Conservation (phyloP, 2,888 invertebrate species). For the Rotaria macrura region DNA sequence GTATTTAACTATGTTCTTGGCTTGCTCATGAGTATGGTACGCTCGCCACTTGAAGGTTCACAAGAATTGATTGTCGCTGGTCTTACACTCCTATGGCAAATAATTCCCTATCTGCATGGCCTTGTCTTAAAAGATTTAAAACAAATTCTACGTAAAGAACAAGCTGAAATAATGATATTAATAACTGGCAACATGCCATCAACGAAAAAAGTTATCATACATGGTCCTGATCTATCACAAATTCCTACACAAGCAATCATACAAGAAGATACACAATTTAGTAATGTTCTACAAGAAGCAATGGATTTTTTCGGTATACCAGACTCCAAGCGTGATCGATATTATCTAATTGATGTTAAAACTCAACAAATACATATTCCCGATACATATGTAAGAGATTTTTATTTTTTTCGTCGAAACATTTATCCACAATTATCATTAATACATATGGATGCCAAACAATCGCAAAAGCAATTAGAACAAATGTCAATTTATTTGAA, state of each 20-base stretch:
- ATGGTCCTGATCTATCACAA: constrained; percentile 72
- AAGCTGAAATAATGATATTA: constrained; percentile 72
- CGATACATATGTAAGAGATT: constrained; percentile 84
- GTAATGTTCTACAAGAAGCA: constrained; percentile 79
- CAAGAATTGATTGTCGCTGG: constrained; percentile 88
- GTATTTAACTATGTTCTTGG: constrained; percentile 64
- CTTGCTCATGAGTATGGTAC: constrained; percentile 78
- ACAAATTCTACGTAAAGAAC: constrained; percentile 92
- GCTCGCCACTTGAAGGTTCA: constrained; percentile 86
- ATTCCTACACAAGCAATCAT: constrained; percentile 97
- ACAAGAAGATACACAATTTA: constrained; percentile 83
- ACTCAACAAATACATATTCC: constrained; percentile 89
- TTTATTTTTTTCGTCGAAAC: constrained; percentile 84
- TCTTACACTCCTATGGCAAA: constrained; percentile 86
- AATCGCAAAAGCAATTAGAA: constrained; percentile 71
- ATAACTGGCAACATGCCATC: constrained; percentile 97
- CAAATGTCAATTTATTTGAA: constrained; percentile 53
- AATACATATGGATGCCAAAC: constrained; percentile 79
- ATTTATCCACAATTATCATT: constrained; percentile 92
- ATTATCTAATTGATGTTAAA: constrained; percentile 89
- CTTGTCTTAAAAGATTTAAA: constrained; percentile 99
- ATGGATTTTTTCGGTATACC: constrained; percentile 93
- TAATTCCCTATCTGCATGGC: constrained; percentile 93
- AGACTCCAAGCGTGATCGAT: constrained; percentile 72
- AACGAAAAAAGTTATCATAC: constrained; percentile 94